Evolutionary conservation across 2,113 vertebrate genomes (phyloP), one percentile per base, ranked within the genome.

Genomic region (Lophius piscatorius): DNA sequence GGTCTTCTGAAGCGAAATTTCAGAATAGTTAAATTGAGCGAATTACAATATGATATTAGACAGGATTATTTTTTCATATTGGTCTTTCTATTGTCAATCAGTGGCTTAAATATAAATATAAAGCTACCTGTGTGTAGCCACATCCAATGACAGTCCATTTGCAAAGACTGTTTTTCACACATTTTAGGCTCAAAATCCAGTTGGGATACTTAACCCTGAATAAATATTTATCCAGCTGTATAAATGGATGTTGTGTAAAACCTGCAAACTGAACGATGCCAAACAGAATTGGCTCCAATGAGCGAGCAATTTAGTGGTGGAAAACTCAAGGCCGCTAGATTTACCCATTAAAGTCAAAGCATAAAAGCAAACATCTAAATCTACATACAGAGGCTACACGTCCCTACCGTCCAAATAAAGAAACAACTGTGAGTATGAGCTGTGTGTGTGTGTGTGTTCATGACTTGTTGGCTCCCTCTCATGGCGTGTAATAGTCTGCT

Each of bases 151-250:
- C 47, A 74, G 78, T 70, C 61, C 68, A 74, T 54, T 68, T 74
- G 78, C 57, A 85, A 72, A 82, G 49, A 50, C 17, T 52, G 16
- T n/a, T 70, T 81, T 84, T 77, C 60, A 64, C 80, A 80, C 70
- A 74, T 79, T 87, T 70, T 75, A 70, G 50, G 36, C 16, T 61
- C 40, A 74, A 80, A 82, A 58, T 74, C 52, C 62, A 84, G 56
- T 57, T 65, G 71, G 69, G 70, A 64, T 78, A 78, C 80, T 88
- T 82, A 69, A 83, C 78, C n/a, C 70, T 75, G 76, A 56, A 79
- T 82, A 47, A 90, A 85, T 91, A 87, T 88, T 91, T 84, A 79
- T 60, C 58, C 85, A 89, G 87, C 84, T 88, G 81, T 66, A 76
- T 63, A 77, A 88, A 82, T 84, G 78, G 59, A 57, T 78, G 80